These are phyloP conservation scores for Nestor notabilis DNA, from an alignment of 2,113 vertebrate species.

Conservation along the genomic window DNA sequence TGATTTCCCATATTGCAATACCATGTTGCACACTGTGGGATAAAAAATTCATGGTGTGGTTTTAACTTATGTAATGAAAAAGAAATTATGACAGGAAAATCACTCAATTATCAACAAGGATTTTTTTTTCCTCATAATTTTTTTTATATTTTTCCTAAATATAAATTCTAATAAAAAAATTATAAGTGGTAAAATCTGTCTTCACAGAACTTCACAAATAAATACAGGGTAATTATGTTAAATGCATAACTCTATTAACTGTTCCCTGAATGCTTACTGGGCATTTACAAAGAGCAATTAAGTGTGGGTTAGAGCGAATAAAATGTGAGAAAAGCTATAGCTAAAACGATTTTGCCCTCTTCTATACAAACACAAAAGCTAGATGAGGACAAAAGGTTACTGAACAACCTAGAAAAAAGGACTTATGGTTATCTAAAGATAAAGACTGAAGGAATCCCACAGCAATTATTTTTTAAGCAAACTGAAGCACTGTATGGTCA, in stretches of 20 bases:
- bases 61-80: neutral
- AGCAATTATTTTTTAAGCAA: neutral
- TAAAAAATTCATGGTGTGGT: neutral
- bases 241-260: neutral
- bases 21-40: neutral
- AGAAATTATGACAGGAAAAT: neutral
- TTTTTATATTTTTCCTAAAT: neutral
- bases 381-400: neutral
- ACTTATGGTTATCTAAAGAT: neutral
- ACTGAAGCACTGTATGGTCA: neutral
- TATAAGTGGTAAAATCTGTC: neutral
- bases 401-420: neutral
- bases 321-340: neutral
- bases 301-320: neutral
- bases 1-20: neutral
- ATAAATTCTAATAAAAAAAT: neutral
- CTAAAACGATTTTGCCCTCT: neutral
- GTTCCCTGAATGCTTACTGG: neutral
- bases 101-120: neutral
- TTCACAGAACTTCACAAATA: neutral
- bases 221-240: neutral
- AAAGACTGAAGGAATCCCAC: neutral
- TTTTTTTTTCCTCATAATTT: neutral
- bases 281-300: neutral
- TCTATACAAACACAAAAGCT: neutral